Conservation (phyloP, 2,113 vertebrate genomes). For the Cyprinodon brontotheroides region DNA sequence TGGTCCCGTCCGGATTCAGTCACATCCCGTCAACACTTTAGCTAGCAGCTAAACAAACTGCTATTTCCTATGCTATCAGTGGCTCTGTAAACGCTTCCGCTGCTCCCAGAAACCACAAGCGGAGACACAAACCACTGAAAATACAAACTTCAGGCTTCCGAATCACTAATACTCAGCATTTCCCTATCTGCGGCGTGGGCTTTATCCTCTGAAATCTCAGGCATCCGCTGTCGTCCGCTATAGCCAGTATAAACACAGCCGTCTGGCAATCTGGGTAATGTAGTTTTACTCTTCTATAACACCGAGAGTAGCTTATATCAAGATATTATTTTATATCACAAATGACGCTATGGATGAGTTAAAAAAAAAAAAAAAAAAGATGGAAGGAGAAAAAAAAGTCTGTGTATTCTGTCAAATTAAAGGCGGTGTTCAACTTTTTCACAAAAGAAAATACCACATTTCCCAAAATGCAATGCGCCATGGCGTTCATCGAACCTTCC, state of each 20-base stretch:
- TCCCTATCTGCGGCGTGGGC: constrained; percentile 24
- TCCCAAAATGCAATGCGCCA: constrained; percentile 55
- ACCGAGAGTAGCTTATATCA: fast-evolving
- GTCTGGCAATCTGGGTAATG: constrained; percentile 63
- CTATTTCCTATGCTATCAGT: not conserved
- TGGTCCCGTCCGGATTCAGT: constrained; percentile 56
- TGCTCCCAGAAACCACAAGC: not conserved
- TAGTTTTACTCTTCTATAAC: constrained; percentile 42
- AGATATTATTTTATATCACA: fast-evolving
- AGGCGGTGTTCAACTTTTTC: fast-evolving
- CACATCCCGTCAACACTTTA: constrained; percentile 42
- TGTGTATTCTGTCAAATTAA: not conserved
- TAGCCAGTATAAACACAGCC: constrained; percentile 39
- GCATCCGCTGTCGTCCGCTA: constrained; percentile 56
- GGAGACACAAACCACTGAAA: not conserved
- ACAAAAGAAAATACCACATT: constrained; percentile 6
- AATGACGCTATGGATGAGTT: fast-evolving
- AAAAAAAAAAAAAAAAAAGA: not conserved
- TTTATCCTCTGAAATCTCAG: constrained; percentile 43
- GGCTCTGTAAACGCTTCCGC: not conserved
- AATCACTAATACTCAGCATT: not conserved
- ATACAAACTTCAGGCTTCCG: not conserved
- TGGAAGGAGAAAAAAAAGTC: fast-evolving
- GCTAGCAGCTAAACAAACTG: constrained; percentile 39
- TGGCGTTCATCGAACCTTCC: not conserved